Base-by-base conservation (phyloP, 1,140 invertebrate species). In the Neuroterus valhalla region DNA sequence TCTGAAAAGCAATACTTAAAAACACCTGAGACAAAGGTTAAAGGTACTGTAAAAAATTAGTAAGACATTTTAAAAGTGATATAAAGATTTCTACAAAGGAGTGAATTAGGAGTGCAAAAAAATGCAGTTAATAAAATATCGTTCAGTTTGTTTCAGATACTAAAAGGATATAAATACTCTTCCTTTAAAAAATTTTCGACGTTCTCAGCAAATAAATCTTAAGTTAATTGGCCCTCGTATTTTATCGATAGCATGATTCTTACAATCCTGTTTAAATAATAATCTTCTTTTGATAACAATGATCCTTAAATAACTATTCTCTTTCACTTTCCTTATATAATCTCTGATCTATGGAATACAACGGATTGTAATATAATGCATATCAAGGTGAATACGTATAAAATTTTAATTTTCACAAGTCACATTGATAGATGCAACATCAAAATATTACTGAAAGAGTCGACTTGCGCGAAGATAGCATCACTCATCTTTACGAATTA, bases 351-450 rank as follows among this genome's bases (percentile, higher is more conserved):
- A 48, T 15, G 17, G 17, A 48, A 48, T 48, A 48, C 0, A 48
- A 10, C 46, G 46, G 17, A 48, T 48, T 48, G 44, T 45, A 14
- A 12, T 45, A 10, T 76, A 43, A 70, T 71, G n/a, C 71, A 68
- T 75, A 45, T 31, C 5, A 67, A 44, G 14, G 15, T 69, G 48
- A 70, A 68, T 68, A 68, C 21, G 71, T 73, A 68, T 69, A 76
- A 76, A 72, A 72, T 42, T 52, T 46, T 46, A 14, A 62, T 68
- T 71, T 71, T 70, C 10, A 26, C 26, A 62, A 26, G 6, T 26
- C 8, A 0, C 50, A 23, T 50, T 50, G 48, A 19, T 50, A 50
- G 15, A 21, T 55, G 48, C 11, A 21, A 50, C 17, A 50, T 23
- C 19, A 8, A 55, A 23, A 23, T 55, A 11, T 55, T 52, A 26